Base-by-base conservation (phyloP, 2,797 vertebrate genomes). In the Capromys pilorides region DNA sequence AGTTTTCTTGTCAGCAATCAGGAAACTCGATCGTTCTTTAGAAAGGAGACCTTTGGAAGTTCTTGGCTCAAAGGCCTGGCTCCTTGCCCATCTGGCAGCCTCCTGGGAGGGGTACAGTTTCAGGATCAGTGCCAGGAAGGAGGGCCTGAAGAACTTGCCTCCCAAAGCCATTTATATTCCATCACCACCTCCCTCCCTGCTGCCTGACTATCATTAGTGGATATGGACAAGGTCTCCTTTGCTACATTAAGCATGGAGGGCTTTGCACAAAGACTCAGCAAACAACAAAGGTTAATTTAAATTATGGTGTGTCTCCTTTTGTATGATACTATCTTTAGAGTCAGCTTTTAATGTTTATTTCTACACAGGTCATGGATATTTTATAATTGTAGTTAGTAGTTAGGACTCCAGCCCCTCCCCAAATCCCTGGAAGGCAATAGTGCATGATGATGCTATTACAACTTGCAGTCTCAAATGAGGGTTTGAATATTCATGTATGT, bases 21-120 rank as follows among this genome's bases (percentile, higher is more conserved):
- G 87, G 92, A 94, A 95, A 96, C 73, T 33, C 39, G 88, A 93
- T 88, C 94, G 54, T 93, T 82, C 86, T 97, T 90, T 91, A 77
- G 85, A 93, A 94, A 93, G 86, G 86, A 92, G 93, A 87, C 39
- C 45, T 96, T 88, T 83, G 78, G 83, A 87, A 91, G 78, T 82
- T 95, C 93, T 96, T 93, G 79, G 54, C 89, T 91, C 61, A 36
- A 8, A 61, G 62, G 61, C 90, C 86, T 82, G 93, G 78, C 87
- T 95, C 78, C 62, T 57, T 89, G 96, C 88, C 96, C 91, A 18
- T 69, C 49, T 5, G 28, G 78, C 51, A 83, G 85, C 80, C 77
- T 91, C 81, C 41, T 24, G 73, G 90, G 86, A 96, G 39, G 78
- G 67, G 45, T 66, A 86, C 45, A 75, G 64, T 94, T 96, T 95